Evolutionary conservation across 92 coral and sea anemone species (phyloP), one percentile per base, ranked within the genome.

Genomic region (Hydrozoanthus gracilis): DNA sequence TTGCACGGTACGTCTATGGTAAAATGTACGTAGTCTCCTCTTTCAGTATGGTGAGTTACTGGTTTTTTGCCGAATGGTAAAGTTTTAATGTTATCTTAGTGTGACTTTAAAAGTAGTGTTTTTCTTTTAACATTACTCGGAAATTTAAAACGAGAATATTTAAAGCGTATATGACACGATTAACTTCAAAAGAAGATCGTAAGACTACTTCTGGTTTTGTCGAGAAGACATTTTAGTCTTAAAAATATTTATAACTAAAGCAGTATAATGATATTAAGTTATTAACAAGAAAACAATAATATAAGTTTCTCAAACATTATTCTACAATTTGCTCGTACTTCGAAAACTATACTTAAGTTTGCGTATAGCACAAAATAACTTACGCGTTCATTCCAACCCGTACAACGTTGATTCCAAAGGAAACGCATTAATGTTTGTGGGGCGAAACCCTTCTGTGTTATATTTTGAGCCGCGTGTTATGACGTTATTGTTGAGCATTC

Each of bases 171-270:
- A 70, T 70, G 64, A 58, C 44, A 35, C 49, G 13, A 70, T 0
- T 44, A 70, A 70, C 75, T 44, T 70, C 6, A 13, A 70, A 10
- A 39, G 35, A 76, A 18, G 39, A 27, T 27, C 51, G 9, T 50
- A 35, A 76, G n/a, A 11, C 54, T 76, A 51, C 44, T 76, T 76
- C 50, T 20, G 82, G 20, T 76, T 76, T 44, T 51, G 18, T 15
- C 10, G 16, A 51, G 66, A 76, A 76, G 62, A 51, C 82, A 27
- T 70, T 44, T 8, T 35, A 70, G 75, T 70, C 51, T 44, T 44
- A 64, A 35, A 70, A 10, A 51, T 76, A 76, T 76, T 76, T 76
- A 76, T 76, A 52, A 76, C 51, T 39, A 9, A 52, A 27, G 52
- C 52, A 76, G 52, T 76, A 76, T 16, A 76, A 76, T 51, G 6